Conservation (phyloP, 2,797 vertebrate species). For the Synaphobranchus kaupii region DNA sequence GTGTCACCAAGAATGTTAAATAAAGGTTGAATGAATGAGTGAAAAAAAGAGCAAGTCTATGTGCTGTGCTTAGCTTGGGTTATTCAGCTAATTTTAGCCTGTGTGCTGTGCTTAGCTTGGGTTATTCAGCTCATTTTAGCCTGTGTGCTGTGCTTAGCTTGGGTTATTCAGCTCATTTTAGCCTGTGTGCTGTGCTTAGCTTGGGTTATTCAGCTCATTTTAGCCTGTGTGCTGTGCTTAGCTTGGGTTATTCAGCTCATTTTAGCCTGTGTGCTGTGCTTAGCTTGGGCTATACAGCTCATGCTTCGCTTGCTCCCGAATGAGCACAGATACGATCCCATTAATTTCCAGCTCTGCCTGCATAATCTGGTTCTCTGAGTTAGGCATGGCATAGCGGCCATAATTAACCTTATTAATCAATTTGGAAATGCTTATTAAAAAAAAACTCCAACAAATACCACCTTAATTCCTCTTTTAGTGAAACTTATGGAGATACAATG, state of each 20-base stretch:
- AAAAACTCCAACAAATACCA: background rate
- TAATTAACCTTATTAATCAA: background rate
- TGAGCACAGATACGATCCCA: background rate
- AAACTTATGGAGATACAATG: background rate
- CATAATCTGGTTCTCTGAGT: background rate
- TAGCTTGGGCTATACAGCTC: too few relatives aligned
- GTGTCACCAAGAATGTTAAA: too few relatives aligned
- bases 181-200: background rate
- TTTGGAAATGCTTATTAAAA: constrained; percentile 2
- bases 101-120: background rate
- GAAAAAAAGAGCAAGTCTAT: background rate
- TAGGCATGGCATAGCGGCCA: background rate
- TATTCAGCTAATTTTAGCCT: background rate
- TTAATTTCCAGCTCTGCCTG: background rate
- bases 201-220: background rate
- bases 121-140: background rate
- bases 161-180: background rate
- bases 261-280: background rate
- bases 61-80: background rate
- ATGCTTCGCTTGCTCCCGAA: background rate
- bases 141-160: background rate
- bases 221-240: background rate
- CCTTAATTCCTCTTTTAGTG: background rate
- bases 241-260: background rate
- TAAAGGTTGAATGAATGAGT: too few relatives aligned